Evolutionary conservation across 2,113 vertebrate genomes (phyloP).

Genomic region (Zootoca vivipara): DNA sequence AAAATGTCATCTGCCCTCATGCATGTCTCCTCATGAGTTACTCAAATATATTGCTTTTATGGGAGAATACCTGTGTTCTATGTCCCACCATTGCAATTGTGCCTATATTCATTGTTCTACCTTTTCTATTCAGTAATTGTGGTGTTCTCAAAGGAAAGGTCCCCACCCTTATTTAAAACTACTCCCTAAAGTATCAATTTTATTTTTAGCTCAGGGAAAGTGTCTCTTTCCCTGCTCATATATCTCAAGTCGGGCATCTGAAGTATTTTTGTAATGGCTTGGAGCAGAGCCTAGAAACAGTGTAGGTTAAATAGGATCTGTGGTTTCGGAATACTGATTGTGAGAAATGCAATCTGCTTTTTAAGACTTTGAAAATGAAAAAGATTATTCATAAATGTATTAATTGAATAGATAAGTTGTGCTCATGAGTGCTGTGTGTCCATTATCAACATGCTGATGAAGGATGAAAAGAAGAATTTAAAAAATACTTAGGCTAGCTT

Average conservation of each 20-base stretch:
- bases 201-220: conserved; percentile 21
- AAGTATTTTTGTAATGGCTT: conserved; percentile 4
- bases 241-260: not conserved
- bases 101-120: not conserved
- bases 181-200: not conserved
- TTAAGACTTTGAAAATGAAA: not conserved
- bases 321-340: not conserved
- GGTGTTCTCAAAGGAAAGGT: not conserved
- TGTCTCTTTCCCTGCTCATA: not conserved
- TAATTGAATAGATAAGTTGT: not conserved
- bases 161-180: not conserved
- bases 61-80: not conserved
- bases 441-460: not conserved
- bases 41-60: not conserved
- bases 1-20: not conserved
- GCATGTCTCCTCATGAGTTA: not conserved
- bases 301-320: not conserved
- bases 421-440: not conserved
- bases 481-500: not conserved
- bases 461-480: not conserved
- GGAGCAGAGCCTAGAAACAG: not conserved
- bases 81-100: not conserved
- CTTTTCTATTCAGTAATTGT: not conserved
- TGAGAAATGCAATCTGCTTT: not conserved
- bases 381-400: not conserved